Base-by-base conservation (phyloP, 1,140 invertebrate species). In the Amphibalanus amphitrite region DNA sequence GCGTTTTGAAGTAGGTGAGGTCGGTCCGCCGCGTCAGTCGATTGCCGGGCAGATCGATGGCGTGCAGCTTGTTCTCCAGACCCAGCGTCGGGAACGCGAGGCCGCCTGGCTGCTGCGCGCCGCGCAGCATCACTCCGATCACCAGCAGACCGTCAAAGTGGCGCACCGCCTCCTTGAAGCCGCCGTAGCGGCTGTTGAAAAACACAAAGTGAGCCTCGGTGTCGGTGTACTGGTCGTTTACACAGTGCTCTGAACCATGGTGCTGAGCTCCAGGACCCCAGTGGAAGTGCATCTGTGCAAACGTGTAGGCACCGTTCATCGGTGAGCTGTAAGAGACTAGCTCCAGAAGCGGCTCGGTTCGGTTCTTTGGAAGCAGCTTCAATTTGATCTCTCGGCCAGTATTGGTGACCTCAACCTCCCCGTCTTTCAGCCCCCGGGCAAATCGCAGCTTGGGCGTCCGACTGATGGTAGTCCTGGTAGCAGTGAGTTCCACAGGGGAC, bases 131-230 rank as follows among this genome's bases (percentile, higher is more conserved):
- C 75, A 90, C 88, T 0, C 86, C 88, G 1, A 91, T 81, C 0
- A 92, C 87, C 10, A 88, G 87, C 47, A 93, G 75, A 8, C 91
- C 90, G 77, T 92, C 90, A 3, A 83, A 83, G 72, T 90, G 84
- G 23, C 85, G 85, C 0, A 84, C 82, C 8, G 90, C 90, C 69
- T 88, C 86, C 33, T 85, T 81, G 72, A 89, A 82, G 6, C 81
- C 84, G 8, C 80, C 80, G 76, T 92, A 92, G 77, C 88, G 89
- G 74, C 83, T 84, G 73, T 90, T 91, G 78, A 85, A 90, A 78
- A 91, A 90, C 0, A 92, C 88, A 28, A 88, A 83, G 76, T 93
- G 90, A n/a, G 88, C 85, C 82, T 91, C 87, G 79, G 88, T 88
- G 4, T 38, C 33, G 33, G 33, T 38, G 15, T 6, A 38, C 33